phyloP scores from a whole-genome alignment of 2,797 vertebrate species.

The Hypotaenidia okinawae region DNA sequence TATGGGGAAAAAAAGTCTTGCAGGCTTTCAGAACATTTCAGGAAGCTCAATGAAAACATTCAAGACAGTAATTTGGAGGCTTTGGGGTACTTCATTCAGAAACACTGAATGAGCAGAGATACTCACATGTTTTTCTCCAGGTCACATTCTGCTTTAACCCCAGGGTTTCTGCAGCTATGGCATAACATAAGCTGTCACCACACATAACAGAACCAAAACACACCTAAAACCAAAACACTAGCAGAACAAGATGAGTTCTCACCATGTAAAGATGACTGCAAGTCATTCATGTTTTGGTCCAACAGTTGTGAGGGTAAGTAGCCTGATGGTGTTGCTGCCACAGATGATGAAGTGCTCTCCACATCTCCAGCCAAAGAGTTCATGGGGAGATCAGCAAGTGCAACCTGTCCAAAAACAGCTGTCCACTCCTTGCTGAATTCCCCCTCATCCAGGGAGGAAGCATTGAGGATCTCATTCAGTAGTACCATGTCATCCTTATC shows the following conservation, averaged over 20 bases:
- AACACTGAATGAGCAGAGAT: neutral
- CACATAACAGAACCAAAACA: neutral
- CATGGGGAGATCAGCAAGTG: constrained; percentile 22
- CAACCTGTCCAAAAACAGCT: constrained; percentile 87
- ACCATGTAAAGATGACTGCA: constrained; percentile 86
- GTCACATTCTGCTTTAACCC: neutral
- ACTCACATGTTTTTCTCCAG: neutral
- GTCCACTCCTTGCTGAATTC: constrained; percentile 91
- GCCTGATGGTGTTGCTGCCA: constrained; percentile 71
- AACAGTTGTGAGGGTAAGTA: constrained; percentile 95
- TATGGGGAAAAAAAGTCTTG: neutral
- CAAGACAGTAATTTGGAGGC: neutral
- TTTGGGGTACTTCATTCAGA: neutral
- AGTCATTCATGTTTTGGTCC: constrained; percentile 88
- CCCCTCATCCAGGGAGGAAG: constrained; percentile 84
- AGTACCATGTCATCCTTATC: constrained; percentile 87
- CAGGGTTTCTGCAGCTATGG: neutral
- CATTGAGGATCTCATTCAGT: constrained; percentile 89
- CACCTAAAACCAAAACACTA: neutral
- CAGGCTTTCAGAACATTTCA: neutral
- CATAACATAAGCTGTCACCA: neutral
- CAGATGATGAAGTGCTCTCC: constrained; percentile 47
- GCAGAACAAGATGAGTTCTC: constrained; percentile 23
- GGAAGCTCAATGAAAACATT: neutral
- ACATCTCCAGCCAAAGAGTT: constrained; percentile 47